These are phyloP conservation scores for Ptilonorhynchus violaceus DNA, from an alignment of 2,113 vertebrate genomes.

Conservation along the genomic window DNA sequence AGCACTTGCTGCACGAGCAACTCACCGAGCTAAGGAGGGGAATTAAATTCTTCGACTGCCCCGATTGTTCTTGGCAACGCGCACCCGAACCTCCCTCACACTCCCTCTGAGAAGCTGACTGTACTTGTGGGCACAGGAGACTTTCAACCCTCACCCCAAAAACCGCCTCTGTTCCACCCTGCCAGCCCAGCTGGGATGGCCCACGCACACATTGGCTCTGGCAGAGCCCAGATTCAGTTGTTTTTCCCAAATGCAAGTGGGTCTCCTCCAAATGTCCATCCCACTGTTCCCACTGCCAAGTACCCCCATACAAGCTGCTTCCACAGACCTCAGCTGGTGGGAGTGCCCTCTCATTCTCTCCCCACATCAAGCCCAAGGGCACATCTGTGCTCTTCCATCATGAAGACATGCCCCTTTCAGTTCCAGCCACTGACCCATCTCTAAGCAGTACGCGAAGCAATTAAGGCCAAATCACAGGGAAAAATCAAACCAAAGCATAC, in stretches of 20 bases:
- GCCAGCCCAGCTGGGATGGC: too few relatives aligned
- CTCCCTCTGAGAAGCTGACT: too few relatives aligned
- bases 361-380: neutral
- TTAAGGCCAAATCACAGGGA: neutral
- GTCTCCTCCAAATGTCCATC: neutral
- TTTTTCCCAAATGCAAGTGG: neutral
- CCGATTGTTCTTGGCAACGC: neutral
- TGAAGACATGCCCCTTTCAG: fast-evolving
- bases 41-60: neutral
- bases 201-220: fast-evolving
- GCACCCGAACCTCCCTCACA: fast-evolving
- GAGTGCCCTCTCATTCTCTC: neutral
- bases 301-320: fast-evolving
- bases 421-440: neutral
- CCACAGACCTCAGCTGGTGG: neutral
- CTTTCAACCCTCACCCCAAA: neutral
- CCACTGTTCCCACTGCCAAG: neutral
- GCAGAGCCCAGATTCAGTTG: neutral
- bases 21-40: fast-evolving
- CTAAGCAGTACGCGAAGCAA: neutral
- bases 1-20: fast-evolving
- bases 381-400: fast-evolving
- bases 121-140: fast-evolving
- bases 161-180: fast-evolving
- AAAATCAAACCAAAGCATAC: neutral